Conservation (phyloP, 2,888 invertebrate species). For the Mimachlamys varia region DNA sequence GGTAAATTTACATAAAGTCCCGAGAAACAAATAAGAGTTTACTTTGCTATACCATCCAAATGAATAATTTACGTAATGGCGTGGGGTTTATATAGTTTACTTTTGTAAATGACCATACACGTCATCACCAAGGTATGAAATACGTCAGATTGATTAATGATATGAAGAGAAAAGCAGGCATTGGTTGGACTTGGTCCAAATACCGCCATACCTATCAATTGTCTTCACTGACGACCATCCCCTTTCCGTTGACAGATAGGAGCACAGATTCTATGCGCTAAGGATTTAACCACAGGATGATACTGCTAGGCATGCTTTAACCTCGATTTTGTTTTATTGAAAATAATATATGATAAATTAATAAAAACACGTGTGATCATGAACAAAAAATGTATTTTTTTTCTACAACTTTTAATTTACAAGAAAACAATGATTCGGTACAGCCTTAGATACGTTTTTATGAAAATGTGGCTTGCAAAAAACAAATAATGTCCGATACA, state of each 20-base stretch:
- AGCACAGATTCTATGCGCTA: neutral
- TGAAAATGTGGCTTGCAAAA: neutral
- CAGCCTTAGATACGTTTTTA: neutral
- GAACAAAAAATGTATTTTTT: neutral
- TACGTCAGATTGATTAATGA: slow-evolving; percentile 3
- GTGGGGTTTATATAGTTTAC: neutral
- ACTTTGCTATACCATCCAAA: neutral
- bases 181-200: slow-evolving; percentile 34
- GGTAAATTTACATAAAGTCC: neutral
- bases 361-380: neutral
- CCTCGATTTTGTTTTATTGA: neutral
- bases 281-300: neutral
- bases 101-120: slow-evolving; percentile 1
- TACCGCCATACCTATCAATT: slow-evolving; percentile 26
- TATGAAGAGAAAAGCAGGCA: neutral
- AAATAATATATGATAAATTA: neutral
- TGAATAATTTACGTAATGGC: slow-evolving; percentile 4
- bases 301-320: neutral
- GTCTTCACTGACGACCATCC: slow-evolving; percentile 20
- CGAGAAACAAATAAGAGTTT: neutral
- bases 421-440: neutral
- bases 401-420: neutral
- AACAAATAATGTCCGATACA: neutral
- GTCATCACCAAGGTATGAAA: neutral
- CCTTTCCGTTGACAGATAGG: neutral